Conservation (phyloP, 23 tunicate genomes). For the Pegea sp. region DNA sequence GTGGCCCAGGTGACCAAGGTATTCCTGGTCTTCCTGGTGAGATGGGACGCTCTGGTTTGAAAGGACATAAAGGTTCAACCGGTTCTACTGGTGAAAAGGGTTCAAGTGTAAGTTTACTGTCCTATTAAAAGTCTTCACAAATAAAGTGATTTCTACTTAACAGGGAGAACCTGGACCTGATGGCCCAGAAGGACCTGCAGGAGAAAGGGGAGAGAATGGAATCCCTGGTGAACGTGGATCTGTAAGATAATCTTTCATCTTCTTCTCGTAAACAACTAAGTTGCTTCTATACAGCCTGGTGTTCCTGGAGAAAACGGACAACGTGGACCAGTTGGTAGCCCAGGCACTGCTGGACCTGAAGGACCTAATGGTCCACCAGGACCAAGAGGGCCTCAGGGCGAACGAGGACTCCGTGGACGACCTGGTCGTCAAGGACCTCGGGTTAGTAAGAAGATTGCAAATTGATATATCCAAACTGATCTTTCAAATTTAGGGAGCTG, state of each 20-base stretch:
- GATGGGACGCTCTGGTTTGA: background rate
- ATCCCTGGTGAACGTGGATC: constrained; percentile 92
- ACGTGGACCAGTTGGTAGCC: constrained; percentile 55
- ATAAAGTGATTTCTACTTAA: no score
- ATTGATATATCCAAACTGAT: background rate
- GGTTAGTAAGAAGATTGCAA: constrained; percentile 6
- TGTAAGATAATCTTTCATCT: constrained; percentile 15
- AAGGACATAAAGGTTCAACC: background rate
- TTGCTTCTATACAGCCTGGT: constrained; percentile 38
- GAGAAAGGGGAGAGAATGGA: constrained; percentile 52
- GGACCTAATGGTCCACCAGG: constrained; percentile 58
- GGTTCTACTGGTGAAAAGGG: background rate
- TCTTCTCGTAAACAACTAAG: background rate
- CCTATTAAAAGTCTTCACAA: no score
- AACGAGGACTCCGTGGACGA: constrained; percentile 58
- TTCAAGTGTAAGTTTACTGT: no score
- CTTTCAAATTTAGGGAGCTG: constrained; percentile 15
- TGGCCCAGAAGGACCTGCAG: constrained; percentile 16
- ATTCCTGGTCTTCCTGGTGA: background rate
- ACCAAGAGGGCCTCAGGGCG: constrained; percentile 40
- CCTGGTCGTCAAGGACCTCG: constrained; percentile 73
- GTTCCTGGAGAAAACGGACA: constrained; percentile 78
- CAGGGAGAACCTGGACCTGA: background rate
- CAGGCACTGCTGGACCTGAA: constrained; percentile 42
- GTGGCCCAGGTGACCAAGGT: background rate